phyloP scores from a whole-genome alignment of 2,888 invertebrate genomes.

The Nemotelus pantherinus region DNA sequence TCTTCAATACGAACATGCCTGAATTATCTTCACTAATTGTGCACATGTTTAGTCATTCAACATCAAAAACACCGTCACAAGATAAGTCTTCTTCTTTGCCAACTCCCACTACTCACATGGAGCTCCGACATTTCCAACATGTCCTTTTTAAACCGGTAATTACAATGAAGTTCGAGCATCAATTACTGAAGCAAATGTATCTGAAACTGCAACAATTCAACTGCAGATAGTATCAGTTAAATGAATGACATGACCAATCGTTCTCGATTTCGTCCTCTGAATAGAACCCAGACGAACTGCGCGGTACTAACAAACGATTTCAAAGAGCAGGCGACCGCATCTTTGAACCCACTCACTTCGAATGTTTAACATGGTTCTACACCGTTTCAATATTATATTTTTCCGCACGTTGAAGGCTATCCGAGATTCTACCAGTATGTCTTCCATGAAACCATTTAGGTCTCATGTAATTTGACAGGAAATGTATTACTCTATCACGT shows the following conservation, averaged over 20 bases:
- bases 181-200: constrained; percentile 45
- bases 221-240: constrained; percentile 46
- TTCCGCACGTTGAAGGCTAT: constrained; percentile 7
- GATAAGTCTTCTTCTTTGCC: too few relatives aligned
- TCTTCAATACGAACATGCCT: too few relatives aligned
- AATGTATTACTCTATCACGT: constrained; percentile 56
- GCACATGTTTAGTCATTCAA: too few relatives aligned
- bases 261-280: constrained; percentile 36
- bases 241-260: constrained; percentile 50
- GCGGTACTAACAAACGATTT: constrained; percentile 26
- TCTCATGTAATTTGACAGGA: constrained; percentile 56
- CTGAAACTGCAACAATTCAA: constrained; percentile 44
- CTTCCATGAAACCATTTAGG: constrained; percentile 35
- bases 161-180: constrained; percentile 45
- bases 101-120: constrained; percentile 24
- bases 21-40: too few relatives aligned
- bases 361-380: constrained; percentile 36
- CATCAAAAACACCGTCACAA: too few relatives aligned
- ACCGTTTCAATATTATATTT: constrained; percentile 34
- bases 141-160: constrained; percentile 15
- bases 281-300: constrained; percentile 31
- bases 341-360: constrained; percentile 30
- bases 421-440: not conserved
- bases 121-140: not conserved
- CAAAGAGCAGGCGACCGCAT: constrained; percentile 6